Evolutionary conservation across 2,797 vertebrate genomes (phyloP).

Genomic region (Phoebastria nigripes): DNA sequence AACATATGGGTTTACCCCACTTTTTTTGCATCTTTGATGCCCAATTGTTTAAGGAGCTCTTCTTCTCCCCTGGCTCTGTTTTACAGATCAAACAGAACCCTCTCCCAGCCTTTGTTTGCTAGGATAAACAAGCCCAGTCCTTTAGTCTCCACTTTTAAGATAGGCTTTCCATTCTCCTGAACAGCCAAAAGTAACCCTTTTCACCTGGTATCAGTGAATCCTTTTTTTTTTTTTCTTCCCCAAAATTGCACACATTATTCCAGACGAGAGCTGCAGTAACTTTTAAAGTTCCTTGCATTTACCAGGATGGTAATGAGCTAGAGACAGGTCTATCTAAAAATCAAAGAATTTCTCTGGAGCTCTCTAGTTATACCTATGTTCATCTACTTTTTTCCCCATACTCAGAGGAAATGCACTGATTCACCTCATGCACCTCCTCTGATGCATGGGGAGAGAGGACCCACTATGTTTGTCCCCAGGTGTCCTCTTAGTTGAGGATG

Average conservation of each 20-base stretch:
- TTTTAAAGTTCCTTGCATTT: background rate
- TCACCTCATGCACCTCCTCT: background rate
- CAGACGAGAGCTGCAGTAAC: background rate
- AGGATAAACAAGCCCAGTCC: background rate
- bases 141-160: conserved; percentile 21
- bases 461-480: background rate
- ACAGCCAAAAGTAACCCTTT: background rate
- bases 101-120: conserved; percentile 9
- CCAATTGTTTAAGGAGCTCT: background rate
- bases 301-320: background rate
- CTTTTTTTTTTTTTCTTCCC: too few relatives aligned
- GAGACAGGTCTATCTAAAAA: background rate
- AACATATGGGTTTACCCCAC: background rate
- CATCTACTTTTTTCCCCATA: background rate
- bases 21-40: background rate
- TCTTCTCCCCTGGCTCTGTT: background rate
- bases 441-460: fast-evolving
- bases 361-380: background rate
- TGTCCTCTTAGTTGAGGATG: background rate
- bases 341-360: background rate
- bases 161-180: background rate
- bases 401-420: background rate
- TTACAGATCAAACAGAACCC: background rate
- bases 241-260: background rate
- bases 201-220: background rate